Base-by-base conservation (phyloP, 2,113 vertebrate species). In the Percopsis transmontana region DNA sequence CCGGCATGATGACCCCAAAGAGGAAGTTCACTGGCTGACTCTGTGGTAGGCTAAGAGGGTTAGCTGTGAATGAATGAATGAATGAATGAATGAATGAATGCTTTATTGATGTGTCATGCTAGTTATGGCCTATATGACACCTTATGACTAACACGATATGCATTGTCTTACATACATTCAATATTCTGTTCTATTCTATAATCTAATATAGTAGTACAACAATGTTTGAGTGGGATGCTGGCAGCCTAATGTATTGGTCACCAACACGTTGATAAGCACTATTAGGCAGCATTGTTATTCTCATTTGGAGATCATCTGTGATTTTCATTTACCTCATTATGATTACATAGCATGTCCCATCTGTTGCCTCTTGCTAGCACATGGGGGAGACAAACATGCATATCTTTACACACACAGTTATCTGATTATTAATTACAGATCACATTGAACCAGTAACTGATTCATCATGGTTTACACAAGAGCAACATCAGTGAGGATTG, bases 391-490 rank as follows among this genome's bases (percentile, higher is more conserved):
- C 62, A 79, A 59, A 82, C 75, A 66, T 44, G 74, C 71, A 74
- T 74, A 66, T 85, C 81, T 73, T 63, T 77, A 72, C 84, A 52
- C 62, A 63, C 70, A 66, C 71, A 62, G 74, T 66, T 79, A 80
- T 84, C 68, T 57, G 76, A 88, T 89, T 80, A 86, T 85, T 80
- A 79, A 86, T 89, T 87, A 89, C 62, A 55, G 41, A 39, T 54
- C 55, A n/a, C 78, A 82, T 77, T 82, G 79, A 82, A 75, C 78
- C 71, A 84, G 68, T 80, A 80, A 77, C 76, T 69, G 84, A 88
- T 87, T 84, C 67, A 68, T 74, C 78, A 70, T 75, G 68, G 78
- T 85, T 87, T 80, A 84, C 85, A 80, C 85, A 81, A 88, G 71
- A 83, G 76, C 72, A 80, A 79, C 56, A 61, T 60, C 47, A 75